These are phyloP conservation scores for Rhea pennata DNA, from an alignment of 2,113 vertebrate genomes.

Conservation along the genomic window DNA sequence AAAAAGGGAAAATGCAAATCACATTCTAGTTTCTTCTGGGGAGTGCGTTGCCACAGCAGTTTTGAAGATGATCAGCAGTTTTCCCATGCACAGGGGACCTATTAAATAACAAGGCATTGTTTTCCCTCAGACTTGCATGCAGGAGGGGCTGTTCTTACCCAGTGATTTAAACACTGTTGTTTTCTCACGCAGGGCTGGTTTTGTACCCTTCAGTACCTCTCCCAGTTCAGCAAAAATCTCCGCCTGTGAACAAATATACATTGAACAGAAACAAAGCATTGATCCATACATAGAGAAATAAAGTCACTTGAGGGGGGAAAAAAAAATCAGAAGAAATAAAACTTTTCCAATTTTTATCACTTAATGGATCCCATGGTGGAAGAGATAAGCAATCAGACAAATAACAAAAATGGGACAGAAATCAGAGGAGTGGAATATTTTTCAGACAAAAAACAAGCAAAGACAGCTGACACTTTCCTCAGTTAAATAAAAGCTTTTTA, in stretches of 20 bases:
- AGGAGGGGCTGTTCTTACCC: constrained; percentile 78
- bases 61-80: constrained; percentile 8
- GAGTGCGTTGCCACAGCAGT: not conserved
- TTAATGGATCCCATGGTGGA: not conserved
- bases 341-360: not conserved
- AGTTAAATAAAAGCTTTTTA: not conserved
- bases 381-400: not conserved
- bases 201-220: constrained; percentile 88
- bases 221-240: constrained; percentile 93
- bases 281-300: not conserved
- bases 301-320: too few species aligned
- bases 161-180: constrained; percentile 96
- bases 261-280: not conserved
- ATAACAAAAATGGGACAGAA: not conserved
- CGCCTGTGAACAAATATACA: constrained; percentile 75
- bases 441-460: not conserved
- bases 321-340: not conserved
- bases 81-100: constrained; percentile 10
- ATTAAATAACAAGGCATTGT: constrained; percentile 29
- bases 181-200: constrained; percentile 85
- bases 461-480: not conserved
- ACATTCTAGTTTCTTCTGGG: not conserved
- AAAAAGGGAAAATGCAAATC: constrained; percentile 10
- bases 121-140: not conserved
- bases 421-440: not conserved